Base-by-base conservation (phyloP, 1,140 invertebrate species). In the Dreissena rostriformis region DNA sequence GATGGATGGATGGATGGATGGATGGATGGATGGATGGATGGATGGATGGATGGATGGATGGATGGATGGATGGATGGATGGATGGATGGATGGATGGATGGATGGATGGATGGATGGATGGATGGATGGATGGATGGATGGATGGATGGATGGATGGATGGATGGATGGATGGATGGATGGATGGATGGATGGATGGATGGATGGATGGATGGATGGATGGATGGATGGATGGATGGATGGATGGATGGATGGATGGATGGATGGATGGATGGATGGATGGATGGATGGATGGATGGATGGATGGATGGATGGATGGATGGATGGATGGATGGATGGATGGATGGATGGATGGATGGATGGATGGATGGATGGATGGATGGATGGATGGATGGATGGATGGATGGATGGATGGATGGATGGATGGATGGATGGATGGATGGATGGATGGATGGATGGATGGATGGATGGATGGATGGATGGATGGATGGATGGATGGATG, bases 1-100 rank as follows among this genome's bases (percentile, higher is more conserved):
- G 53, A 57, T 57, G 53, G 53, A 57, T 57, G 53, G 53, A 57
- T 57, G 53, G 53, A 57, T 57, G 53, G 53, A 57, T 57, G 53
- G 53, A 57, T 57, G 53, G 53, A 57, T 57, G 53, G 53, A 57
- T 57, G 53, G 53, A 57, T 57, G 53, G 53, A 57, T 57, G 53
- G 53, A 57, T 57, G 53, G 53, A 57, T 57, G 53, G 53, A 57
- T 57, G 53, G 53, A 57, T 57, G 53, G 53, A 57, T 57, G 53
- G 53, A 57, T 57, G 53, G 53, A 57, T 57, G 53, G 53, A 57
- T 57, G 53, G 53, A 57, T 57, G 53, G 53, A 57, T 57, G 53
- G 53, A 57, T 57, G 53, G 53, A 57, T 57, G 53, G 53, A 57
- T 57, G 53, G 53, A 57, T 57, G 53, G 53, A 57, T 57, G 53